Evolutionary conservation across 1,140 invertebrate genomes (phyloP).

Genomic region (Globodera rostochiensis): DNA sequence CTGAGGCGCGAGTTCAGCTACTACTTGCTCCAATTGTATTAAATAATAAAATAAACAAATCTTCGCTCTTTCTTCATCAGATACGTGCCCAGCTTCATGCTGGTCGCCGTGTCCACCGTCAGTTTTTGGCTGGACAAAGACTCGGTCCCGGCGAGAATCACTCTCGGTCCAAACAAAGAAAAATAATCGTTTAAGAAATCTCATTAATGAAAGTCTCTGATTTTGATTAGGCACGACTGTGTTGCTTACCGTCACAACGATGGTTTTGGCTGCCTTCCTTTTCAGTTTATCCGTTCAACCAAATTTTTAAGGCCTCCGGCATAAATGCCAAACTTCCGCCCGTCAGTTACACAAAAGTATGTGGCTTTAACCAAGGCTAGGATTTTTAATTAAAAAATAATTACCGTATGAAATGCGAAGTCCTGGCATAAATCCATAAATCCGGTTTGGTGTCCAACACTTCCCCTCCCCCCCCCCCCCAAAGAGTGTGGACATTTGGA

Average conservation of each 20-base stretch:
- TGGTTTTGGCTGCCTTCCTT: conserved; percentile 30
- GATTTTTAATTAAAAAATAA: too few relatives aligned
- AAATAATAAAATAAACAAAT: neutral
- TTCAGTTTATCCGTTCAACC: conserved; percentile 9
- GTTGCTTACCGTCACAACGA: conserved; percentile 50
- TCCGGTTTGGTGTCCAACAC: neutral
- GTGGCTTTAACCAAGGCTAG: neutral
- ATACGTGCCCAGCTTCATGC: conserved; percentile 67
- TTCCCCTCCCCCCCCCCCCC: neutral
- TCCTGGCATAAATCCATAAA: too few relatives aligned
- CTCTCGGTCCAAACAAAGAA: conserved; percentile 81
- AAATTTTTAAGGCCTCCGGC: conserved; percentile 72
- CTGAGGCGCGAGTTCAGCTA: conserved; percentile 68
- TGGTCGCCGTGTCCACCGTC: conserved; percentile 92
- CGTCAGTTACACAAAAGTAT: conserved; percentile 87
- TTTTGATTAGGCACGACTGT: conserved; percentile 47
- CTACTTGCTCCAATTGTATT: conserved; percentile 68
- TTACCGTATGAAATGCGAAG: too few relatives aligned
- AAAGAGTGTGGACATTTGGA: conserved; percentile 88
- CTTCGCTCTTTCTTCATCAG: neutral
- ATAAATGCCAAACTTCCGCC: conserved; percentile 88
- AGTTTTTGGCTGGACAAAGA: conserved; percentile 96
- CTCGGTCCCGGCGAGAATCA: conserved; percentile 83
- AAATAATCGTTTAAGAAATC: too few relatives aligned
- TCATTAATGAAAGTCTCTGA: neutral